Percentiles rank a stretch among this genome's conserved stretches.
phyloP scores from a whole-genome alignment of 2,797 vertebrate species.

The Acanthiza pusilla region DNA sequence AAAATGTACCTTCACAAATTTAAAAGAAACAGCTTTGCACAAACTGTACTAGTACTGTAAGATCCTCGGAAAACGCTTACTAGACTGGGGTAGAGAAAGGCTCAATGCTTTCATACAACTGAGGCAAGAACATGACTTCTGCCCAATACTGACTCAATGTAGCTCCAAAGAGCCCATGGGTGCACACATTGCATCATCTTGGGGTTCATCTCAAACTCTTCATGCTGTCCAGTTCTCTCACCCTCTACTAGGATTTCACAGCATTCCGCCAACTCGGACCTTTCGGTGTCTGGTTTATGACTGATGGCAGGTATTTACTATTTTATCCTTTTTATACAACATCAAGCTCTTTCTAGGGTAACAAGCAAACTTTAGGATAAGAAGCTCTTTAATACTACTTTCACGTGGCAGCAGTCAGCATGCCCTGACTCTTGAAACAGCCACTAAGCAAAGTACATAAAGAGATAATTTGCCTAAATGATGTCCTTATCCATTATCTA shows the following conservation, averaged over 20 bases:
- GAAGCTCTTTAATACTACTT: not conserved
- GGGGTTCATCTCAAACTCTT: not conserved
- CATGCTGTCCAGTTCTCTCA: not conserved
- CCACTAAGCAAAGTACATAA: not conserved
- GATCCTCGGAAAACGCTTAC: not conserved
- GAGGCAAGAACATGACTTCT: not conserved
- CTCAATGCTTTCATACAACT: not conserved
- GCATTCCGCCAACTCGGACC: not conserved
- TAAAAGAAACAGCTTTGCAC: not conserved
- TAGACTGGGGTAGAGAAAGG: not conserved
- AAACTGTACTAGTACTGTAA: not conserved
- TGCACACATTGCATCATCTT: not conserved
- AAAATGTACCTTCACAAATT: not conserved
- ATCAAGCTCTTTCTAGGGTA: not conserved
- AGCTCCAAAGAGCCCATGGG: not conserved
- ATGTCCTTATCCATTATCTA: not conserved
- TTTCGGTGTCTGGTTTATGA: not conserved
- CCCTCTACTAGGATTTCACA: not conserved
- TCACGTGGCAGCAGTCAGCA: not conserved
- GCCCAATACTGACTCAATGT: not conserved
- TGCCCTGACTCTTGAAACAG: constrained; percentile 10
- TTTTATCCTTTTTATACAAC: not conserved
- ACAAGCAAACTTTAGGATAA: not conserved
- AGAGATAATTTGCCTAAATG: not conserved
- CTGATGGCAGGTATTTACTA: not conserved